phyloP scores from a whole-genome alignment of 2,113 vertebrate genomes.

The Lontra canadensis region DNA sequence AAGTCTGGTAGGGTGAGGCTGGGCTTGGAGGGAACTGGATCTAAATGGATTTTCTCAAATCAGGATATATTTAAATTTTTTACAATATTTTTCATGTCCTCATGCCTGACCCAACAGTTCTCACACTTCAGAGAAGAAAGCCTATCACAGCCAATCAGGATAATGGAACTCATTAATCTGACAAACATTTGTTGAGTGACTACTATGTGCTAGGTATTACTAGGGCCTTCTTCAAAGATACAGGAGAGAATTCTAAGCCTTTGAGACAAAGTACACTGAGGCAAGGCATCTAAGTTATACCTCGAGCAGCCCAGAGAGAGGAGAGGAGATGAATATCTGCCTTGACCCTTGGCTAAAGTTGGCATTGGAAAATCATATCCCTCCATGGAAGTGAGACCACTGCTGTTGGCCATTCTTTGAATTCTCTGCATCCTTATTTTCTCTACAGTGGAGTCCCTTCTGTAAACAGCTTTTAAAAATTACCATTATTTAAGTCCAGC shows the following conservation, averaged over 20 bases:
- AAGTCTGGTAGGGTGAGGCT: background rate
- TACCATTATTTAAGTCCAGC: background rate
- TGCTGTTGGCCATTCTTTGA: background rate
- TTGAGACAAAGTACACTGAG: background rate
- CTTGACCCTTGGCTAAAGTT: background rate
- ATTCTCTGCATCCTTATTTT: background rate
- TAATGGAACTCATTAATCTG: background rate
- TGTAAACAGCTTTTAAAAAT: background rate
- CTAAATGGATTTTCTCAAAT: constrained; percentile 3
- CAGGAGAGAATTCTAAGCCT: background rate
- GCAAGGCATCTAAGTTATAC: background rate
- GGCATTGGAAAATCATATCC: background rate
- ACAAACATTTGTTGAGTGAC: background rate
- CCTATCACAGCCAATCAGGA: background rate
- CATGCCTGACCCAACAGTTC: background rate
- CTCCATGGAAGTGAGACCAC: background rate
- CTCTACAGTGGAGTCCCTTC: background rate
- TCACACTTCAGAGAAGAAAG: constrained; percentile 13
- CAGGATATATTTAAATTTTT: background rate
- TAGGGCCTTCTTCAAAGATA: background rate
- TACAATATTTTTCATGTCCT: background rate
- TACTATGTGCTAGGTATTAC: background rate
- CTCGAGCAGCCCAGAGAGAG: background rate
- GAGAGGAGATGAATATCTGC: background rate
- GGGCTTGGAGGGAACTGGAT: background rate